Conservation (phyloP, 1,140 invertebrate genomes). For the Cotesia typhae region DNA sequence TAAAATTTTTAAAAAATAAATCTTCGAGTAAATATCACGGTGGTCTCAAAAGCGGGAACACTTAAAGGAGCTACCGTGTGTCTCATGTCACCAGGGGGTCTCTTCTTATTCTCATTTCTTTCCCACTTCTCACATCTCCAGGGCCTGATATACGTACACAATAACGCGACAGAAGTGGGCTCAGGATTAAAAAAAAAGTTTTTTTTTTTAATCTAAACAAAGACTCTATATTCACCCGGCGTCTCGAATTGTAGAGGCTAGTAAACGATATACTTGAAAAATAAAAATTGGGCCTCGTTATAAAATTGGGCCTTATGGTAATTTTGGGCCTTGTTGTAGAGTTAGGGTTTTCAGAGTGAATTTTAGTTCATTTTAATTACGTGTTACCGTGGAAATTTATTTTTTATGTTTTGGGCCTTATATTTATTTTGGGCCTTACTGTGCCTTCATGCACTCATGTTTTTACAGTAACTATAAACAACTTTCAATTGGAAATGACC, state of each 20-base stretch:
- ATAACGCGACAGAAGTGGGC: conserved; percentile 6
- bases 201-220: conserved; percentile 23
- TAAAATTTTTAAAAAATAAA: conserved; percentile 47
- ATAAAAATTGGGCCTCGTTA: not conserved
- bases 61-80: conserved; percentile 54
- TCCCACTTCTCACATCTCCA: conserved; percentile 22
- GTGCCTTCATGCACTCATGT: no score
- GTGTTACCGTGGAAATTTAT: no score
- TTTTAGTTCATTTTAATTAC: no score
- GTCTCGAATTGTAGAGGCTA: conserved; percentile 44
- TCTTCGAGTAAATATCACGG: conserved; percentile 54
- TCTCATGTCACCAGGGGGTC: conserved; percentile 49
- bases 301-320: not conserved
- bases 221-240: not conserved
- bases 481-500: no score
- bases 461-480: no score
- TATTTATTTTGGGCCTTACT: no score
- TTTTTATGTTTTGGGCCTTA: no score
- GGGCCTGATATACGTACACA: conserved; percentile 1
- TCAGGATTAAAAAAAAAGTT: not conserved
- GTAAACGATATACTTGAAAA: conserved; percentile 4
- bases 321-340: no score
- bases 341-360: no score
- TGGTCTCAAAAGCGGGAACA: conserved; percentile 55
- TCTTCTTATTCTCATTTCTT: conserved; percentile 38